Base-by-base conservation (phyloP, 2,888 invertebrate species). In the Cacoxenus indagator region DNA sequence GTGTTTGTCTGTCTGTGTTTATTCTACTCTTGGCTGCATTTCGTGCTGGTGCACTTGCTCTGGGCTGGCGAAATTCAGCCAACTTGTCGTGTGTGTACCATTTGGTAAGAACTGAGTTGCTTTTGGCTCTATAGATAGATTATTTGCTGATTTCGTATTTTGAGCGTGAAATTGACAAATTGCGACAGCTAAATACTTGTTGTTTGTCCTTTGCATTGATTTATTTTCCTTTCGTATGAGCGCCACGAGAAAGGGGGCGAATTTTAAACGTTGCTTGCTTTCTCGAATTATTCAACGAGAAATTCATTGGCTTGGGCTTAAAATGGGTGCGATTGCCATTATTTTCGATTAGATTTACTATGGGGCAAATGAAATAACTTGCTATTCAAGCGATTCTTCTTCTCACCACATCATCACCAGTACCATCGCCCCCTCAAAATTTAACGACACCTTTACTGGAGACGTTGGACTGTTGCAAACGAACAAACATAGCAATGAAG, bases 111-210 rank as follows among this genome's bases (percentile, higher is more conserved):
- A 29, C 29, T 57, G 17, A 57, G 27, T 19, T 61, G 43, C 43
- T 62, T 62, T 45, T 62, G 61, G 24, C 24, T 57, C n/a, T 55
- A 26, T 55, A 55, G 55, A 55, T 59, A 24, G 61, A 62, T 62
- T 62, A 62, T 62, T 62, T 62, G 61, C 61, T 43, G 61, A 62
- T 43, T 62, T 62, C 24, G 61, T 17, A 4, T 43, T 62, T 62
- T 62, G 61, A 43, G 61, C 61, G 61, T 62, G 61, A 62, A 62
- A 62, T 62, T 62, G 61, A 62, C 61, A 62, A 62, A 62, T 62
- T 62, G 61, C 43, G 61, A 62, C 61, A 62, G 26, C 22, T 45
- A 62, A 62, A 45, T 62, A 43, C 31, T 24, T 43, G 61, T 51
- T 51, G 19, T n/a, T 24, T 27, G 27, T 27, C 14, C 24, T 55